Evolutionary conservation across 2,113 vertebrate genomes (phyloP), one percentile per base, ranked within the genome.

Genomic region (Perca schrenkii): DNA sequence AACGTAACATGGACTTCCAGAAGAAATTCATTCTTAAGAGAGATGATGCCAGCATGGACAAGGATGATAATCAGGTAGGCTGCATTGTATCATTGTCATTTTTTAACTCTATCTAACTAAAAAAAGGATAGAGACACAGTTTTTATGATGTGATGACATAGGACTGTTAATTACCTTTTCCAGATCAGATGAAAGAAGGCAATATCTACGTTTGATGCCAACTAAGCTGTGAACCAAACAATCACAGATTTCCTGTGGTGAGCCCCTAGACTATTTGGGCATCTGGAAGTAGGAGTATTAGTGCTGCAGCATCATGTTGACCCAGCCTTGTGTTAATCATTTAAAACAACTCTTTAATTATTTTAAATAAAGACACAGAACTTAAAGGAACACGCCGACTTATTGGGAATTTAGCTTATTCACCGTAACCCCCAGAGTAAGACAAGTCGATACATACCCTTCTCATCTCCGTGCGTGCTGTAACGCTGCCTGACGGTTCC

Each of bases 1-100:
- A 99, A 92, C 97, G 98, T 89, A 99, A 95, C 57, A 92, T 97
- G 54, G 98, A 99, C 75, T 99, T 99, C 93, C 98, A 98, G 0
- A 99, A 99, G 94, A 97, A 97, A 90, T 99, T 99, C 79, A 99
- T 99, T 89, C 95, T 99, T 0, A 99, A 99, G 88, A 95, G 98
- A 88, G 98, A 99, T 54, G 98, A 99, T 80, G 94, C 97, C 93
- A 99, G 98, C 94, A 98, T 98, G 96, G 98, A 99, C 80, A 96
- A 99, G 87, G 98, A 99, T 84, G 98, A 99, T 89, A 99, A 99
- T 94, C 98, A 99, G 98, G 98, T 99, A 46, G 19, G 50, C 47
- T 0, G 28, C 25, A 57, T 40, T 58, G 8, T 12, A 36, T 19
- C 49, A 5, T 8, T 70, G 19, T 15, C 12, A 61, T 52, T 14